These are phyloP conservation scores for Chiloscyllium plagiosum DNA, from an alignment of 2,113 vertebrate genomes.

Conservation along the genomic window DNA sequence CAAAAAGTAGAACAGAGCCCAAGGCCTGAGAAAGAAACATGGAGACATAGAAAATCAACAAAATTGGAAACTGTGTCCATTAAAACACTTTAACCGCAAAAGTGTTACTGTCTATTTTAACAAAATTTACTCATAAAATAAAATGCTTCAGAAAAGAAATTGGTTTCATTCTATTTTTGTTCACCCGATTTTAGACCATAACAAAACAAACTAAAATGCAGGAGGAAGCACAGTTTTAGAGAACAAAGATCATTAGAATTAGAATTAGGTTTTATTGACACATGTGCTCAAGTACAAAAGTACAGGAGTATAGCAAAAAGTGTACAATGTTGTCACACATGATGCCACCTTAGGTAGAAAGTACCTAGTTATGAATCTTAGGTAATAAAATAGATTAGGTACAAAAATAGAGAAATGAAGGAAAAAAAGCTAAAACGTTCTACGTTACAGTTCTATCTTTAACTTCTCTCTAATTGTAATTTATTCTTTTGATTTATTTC, in stretches of 20 bases:
- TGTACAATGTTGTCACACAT: too few species aligned
- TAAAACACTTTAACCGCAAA: background rate
- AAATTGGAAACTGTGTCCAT: background rate
- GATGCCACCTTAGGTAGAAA: too few species aligned
- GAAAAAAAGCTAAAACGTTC: too few species aligned
- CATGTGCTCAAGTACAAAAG: too few species aligned
- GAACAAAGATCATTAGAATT: background rate
- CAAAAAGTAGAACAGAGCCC: too few species aligned
- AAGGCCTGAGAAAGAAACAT: too few species aligned
- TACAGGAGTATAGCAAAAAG: too few species aligned
- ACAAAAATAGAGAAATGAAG: too few species aligned
- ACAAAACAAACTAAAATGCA: background rate
- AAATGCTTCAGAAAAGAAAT: background rate
- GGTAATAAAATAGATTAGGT: too few species aligned
- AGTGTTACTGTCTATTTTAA: background rate
- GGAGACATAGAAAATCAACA: background rate
- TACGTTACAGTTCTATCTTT: too few species aligned
- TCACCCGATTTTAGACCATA: background rate
- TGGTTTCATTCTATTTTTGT: background rate
- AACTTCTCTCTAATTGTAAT: background rate
- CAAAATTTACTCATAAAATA: background rate
- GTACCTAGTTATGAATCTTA: too few species aligned
- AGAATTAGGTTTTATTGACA: too few species aligned
- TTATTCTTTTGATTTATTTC: background rate
- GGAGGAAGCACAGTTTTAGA: background rate